These are phyloP conservation scores for Olivierus martensii DNA, from an alignment of 1,140 invertebrate genomes.

Conservation along the genomic window DNA sequence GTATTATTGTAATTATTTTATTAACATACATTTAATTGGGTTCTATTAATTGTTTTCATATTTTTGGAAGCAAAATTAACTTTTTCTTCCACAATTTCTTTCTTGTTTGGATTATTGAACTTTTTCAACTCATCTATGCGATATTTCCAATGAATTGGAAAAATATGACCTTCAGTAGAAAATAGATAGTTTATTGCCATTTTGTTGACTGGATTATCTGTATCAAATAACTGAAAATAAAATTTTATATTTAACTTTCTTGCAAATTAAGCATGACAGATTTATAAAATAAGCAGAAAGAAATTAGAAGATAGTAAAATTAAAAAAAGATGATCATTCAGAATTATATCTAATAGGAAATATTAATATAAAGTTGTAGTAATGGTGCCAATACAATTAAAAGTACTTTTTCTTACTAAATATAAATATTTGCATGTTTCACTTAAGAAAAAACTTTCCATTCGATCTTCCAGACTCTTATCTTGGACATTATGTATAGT, in stretches of 20 bases:
- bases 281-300: too few species aligned
- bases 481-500: conserved; percentile 69
- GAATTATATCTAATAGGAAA: too few species aligned
- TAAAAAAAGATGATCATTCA: too few species aligned
- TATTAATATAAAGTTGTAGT: too few species aligned
- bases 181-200: conserved; percentile 43
- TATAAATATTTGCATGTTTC: conserved; percentile 99
- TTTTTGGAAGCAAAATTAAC: neutral
- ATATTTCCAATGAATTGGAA: conserved; percentile 39
- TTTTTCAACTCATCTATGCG: conserved; percentile 28
- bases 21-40: conserved; percentile 10
- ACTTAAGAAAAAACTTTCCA: conserved; percentile 98
- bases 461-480: conserved; percentile 88
- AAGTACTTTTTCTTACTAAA: conserved; percentile 41
- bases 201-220: conserved; percentile 46
- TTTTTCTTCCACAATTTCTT: neutral
- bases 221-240: conserved; percentile 46
- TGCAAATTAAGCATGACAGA: too few species aligned
- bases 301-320: too few species aligned
- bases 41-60: conserved; percentile 3
- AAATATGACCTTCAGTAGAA: conserved; percentile 52
- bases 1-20: too few species aligned
- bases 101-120: neutral
- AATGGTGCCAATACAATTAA: too few species aligned
- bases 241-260: neutral